Percentiles rank a stretch among this genome's conserved stretches.
phyloP scores from a whole-genome alignment of 30 jellyfish, hydroid and myxozoan species.

The Rhopilema esculentum region DNA sequence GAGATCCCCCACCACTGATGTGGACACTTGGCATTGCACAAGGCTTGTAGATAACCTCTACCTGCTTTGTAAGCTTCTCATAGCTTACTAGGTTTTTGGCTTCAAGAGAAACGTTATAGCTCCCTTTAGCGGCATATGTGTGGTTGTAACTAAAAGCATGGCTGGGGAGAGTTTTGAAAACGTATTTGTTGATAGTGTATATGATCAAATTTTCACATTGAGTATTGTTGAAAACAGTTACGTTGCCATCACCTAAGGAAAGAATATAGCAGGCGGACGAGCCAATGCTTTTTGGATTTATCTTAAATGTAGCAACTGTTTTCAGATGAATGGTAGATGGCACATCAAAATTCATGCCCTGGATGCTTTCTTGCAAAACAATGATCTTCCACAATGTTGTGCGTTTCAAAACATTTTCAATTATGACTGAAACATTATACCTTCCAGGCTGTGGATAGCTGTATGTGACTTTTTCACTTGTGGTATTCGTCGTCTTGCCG shows the following conservation, averaged over 20 bases:
- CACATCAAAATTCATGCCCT: conserved; percentile 34
- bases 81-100: conserved; percentile 72
- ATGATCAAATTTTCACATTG: conserved; percentile 15
- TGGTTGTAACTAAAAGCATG: conserved; percentile 34
- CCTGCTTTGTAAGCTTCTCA: conserved; percentile 8
- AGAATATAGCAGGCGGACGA: conserved; percentile 71
- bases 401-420: conserved; percentile 62
- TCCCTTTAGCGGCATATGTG: conserved; percentile 69
- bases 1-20: conserved; percentile 67
- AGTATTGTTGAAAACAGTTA: conserved; percentile 58
- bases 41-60: conserved; percentile 76
- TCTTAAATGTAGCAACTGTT: conserved; percentile 34
- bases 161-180: conserved; percentile 15
- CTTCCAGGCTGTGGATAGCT: conserved; percentile 70
- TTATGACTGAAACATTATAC: conserved; percentile 58
- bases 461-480: conserved; percentile 17
- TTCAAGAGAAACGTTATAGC: conserved; percentile 50
- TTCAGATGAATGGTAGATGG: conserved; percentile 52
- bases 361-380: conserved; percentile 56
- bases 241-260: conserved; percentile 79
- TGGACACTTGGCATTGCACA: conserved; percentile 75
- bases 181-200: conserved; percentile 22
- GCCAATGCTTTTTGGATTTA: conserved; percentile 71
- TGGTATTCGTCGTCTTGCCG: conserved; percentile 46
- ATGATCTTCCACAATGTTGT: conserved; percentile 46